Evolutionary conservation across 2,888 invertebrate genomes (phyloP), one percentile per base, ranked within the genome.

Genomic region (Oligia fasciuncula): DNA sequence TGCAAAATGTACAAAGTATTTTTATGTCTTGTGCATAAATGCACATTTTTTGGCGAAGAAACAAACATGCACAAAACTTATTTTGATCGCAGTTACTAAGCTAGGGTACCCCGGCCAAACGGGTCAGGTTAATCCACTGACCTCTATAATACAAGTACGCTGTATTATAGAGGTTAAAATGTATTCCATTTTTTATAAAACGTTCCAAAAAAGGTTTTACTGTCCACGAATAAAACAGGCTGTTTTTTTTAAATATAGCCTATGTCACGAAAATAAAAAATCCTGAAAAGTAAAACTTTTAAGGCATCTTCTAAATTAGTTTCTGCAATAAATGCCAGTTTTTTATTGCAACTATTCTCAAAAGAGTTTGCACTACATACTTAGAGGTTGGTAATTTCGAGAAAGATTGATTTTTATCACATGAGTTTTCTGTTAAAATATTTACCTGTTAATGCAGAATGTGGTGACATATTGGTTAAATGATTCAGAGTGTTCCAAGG

Each of bases 401-500:
- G 1, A 70, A 57, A 1, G 0, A 17, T 40, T 35, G 4, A 4
- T 68, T 19, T 49, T 29, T 49, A 49, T 71, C 54, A 0, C 8
- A 9, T 69, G 17, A 11, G 23, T 43, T 29, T 62, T 17, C 29
- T 63, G 9, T 43, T 23, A 17, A 35, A 6, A 49, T 29, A 68
- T n/a, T 80, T 83, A 85, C 85, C 85, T 67, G 76, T 43, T 57
- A 77, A 23, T 11, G 43, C 43, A 17, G 71, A 60, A 63, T 80
- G 63, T 43, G 80, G 67, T n/a, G 73, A 54, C 13, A 80, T 76
- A 60, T 79, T 78, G 1, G 88, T 78, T 11, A 92, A 74, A 57
- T 88, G 83, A 6, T 83, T 84, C 17, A 91, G 76, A 9, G 85
- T 77, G 11, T 81, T 83, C 94, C 94, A 94, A 0, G 93, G 90